These are phyloP conservation scores for Dipodomys spectabilis DNA, from an alignment of 2,113 vertebrate genomes.

Conservation along the genomic window DNA sequence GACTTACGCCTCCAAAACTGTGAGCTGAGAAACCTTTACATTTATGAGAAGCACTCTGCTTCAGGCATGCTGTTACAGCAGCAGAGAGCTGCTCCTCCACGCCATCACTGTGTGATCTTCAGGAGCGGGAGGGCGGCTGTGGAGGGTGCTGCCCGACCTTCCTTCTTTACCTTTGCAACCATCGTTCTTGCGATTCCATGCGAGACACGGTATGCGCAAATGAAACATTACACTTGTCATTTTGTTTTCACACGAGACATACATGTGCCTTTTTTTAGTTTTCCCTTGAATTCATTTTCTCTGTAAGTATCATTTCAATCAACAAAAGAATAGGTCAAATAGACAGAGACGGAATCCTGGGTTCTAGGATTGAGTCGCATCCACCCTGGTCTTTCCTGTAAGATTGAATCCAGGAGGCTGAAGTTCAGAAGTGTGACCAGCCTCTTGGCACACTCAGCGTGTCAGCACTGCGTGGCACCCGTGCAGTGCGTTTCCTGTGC, in stretches of 20 bases:
- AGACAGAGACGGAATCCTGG: neutral
- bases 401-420: slow-evolving; percentile 77
- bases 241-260: slow-evolving; percentile 35
- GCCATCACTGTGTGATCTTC: neutral
- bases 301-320: slow-evolving; percentile 9
- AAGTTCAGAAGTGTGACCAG: slow-evolving; percentile 66
- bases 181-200: no score
- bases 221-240: neutral
- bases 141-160: no score
- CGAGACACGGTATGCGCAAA: neutral
- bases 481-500: no score
- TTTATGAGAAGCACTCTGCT: neutral
- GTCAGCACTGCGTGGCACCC: no score
- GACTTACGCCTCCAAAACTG: neutral
- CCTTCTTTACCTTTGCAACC: no score
- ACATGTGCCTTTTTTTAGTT: neutral
- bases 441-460: no score
- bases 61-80: neutral
- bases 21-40: neutral
- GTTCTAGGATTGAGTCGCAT: slow-evolving; percentile 61
- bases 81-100: no score
- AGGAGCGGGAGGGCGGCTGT: no score
- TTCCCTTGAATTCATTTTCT: slow-evolving; percentile 56
- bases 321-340: neutral
- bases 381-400: slow-evolving; percentile 57